Conservation (phyloP, 1,140 invertebrate genomes). For the Pachyrhynchus sulphureomaculatus region DNA sequence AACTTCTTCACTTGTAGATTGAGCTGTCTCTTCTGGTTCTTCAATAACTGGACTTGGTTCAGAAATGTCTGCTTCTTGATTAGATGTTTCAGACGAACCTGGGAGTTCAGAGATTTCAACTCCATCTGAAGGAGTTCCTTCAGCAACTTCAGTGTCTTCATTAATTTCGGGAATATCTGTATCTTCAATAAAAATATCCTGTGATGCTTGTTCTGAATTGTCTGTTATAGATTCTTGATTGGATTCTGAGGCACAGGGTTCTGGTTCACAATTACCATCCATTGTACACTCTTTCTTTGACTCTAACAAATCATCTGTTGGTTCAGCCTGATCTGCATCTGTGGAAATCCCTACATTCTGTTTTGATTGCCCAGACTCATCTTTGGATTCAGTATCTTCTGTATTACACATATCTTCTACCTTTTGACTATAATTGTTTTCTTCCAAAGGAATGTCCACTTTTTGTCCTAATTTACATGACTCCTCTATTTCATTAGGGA, state of each 20-base stretch:
- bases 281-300: no score
- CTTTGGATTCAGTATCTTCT: background rate
- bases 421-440: no score
- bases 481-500: no score
- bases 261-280: background rate
- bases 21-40: conserved; percentile 4
- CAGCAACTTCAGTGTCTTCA: background rate
- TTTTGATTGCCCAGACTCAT: background rate
- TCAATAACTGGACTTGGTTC: background rate
- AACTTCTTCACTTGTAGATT: background rate
- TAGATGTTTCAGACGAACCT: background rate
- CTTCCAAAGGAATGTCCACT: no score
- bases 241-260: no score
- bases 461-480: no score
- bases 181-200: background rate
- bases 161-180: background rate
- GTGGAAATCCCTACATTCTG: background rate
- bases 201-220: background rate
- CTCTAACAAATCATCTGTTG: no score
- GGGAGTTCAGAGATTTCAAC: conserved; percentile 7
- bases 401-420: background rate
- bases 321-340: background rate
- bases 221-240: background rate
- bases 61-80: conserved; percentile 1
- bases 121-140: background rate